These are phyloP conservation scores for Turdus rufiventris DNA, from an alignment of 2,113 vertebrate genomes.

Conservation along the genomic window DNA sequence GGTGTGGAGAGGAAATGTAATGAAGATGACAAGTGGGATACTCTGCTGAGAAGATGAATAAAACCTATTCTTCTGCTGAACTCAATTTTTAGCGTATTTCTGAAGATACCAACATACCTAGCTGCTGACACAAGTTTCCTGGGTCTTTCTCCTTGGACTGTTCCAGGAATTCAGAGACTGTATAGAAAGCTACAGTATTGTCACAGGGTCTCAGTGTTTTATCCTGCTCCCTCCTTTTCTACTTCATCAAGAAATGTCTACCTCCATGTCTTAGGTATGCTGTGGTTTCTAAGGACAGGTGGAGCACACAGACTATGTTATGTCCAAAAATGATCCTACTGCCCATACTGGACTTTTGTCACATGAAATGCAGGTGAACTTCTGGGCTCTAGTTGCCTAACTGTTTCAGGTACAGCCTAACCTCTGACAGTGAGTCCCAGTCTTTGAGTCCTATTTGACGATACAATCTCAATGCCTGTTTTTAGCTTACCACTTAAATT, in stretches of 20 bases:
- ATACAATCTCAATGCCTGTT: not conserved
- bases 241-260: not conserved
- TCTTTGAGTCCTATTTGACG: not conserved
- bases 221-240: not conserved
- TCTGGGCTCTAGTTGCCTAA: not conserved
- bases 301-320: not conserved
- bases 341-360: not conserved
- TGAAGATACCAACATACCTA: not conserved
- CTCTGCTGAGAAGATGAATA: accelerated
- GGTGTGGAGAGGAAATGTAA: not conserved
- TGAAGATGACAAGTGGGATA: not conserved
- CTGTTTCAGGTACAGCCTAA: not conserved
- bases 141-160: not conserved
- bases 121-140: not conserved
- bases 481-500: not conserved
- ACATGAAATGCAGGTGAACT: not conserved
- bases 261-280: not conserved
- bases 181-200: not conserved
- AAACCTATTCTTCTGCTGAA: not conserved
- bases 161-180: not conserved
- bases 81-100: not conserved
- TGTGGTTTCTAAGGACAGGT: not conserved
- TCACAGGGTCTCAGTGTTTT: accelerated
- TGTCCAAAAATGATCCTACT: not conserved
- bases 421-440: not conserved